Base-by-base conservation (phyloP, 2,888 invertebrate genomes). In the Lithophane socia region DNA sequence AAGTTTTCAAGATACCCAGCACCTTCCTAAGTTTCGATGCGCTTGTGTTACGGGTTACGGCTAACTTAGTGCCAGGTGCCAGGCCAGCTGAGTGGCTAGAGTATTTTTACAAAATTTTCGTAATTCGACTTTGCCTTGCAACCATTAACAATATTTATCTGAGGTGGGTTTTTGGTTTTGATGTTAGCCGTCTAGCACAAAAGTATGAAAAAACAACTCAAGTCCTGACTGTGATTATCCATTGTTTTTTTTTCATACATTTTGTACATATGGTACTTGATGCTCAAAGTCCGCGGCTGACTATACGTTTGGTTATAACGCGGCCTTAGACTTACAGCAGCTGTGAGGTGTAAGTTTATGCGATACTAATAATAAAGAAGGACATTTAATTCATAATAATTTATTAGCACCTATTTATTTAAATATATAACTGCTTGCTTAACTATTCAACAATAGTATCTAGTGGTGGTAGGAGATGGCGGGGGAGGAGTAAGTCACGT, bases 401-500 rank as follows among this genome's bases (percentile, higher is more conserved):
- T 89, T 90, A 89, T 77, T 89, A 84, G 83, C 80, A 83, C 85
- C 82, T 82, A 79, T 42, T 66, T 58, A 87, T 77, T 79, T 79
- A 4, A 79, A 73, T 70, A 86, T 37, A 68, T 61, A 72, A 72
- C 69, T 87, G 70, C 16, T 77, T 71, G 70, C 52, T n/a, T 79
- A 77, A 63, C 47, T 68, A 77, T 24, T 24, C 44, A 74, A 76
- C 44, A 68, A 66, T 37, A 66, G 10, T 73, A 49, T 85, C 84
- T 94, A 95, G 92, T 95, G 94, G 87, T 94, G 93, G 93, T 95
- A 95, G 79, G 94, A 94, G 88, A 95, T 90, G 75, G 89, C 91
- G 72, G 95, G 95, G 49, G 95, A 95, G 3, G 95, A 92, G 92
- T 91, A 95, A 80, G 92, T 87, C 61, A 95, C 94, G 71, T 77